Base-by-base conservation (phyloP, 2,888 invertebrate species). In the Eupithecia vulgata region DNA sequence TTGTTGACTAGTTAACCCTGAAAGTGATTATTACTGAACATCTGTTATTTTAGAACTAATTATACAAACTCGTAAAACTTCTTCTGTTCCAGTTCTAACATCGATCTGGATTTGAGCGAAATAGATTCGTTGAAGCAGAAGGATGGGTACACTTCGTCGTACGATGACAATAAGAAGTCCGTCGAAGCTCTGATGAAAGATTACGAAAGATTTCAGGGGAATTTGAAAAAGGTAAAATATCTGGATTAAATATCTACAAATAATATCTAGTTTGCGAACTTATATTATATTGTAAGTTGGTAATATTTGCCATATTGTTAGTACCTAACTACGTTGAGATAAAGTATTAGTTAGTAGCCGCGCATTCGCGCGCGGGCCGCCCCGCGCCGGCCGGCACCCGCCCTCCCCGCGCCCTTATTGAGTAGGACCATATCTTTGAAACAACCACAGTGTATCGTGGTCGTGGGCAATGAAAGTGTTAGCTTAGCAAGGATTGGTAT, bases 151-250 rank as follows among this genome's bases (percentile, higher is more conserved):
- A 84, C 87, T 0, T 85, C 89, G 0, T 80, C 84, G 0, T 90
- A 91, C 74, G 95, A 95, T 80, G 95, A 95, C 75, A 92, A 93
- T 74, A 94, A 95, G 76, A 92, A 95, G 79, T 90, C 95, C 0
- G 84, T 91, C 17, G 94, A 94, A 64, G 88, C 85, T 35, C 82
- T 94, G 62, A 90, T 85, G 72, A 93, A 92, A 73, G 92, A 91
- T 72, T 95, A 95, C 81, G 95, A 95, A 75, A 96, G 96, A 70
- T 95, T 96, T 68, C 95, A 96, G 75, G 94, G 95, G 13, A 95
- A 95, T 79, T 89, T 97, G 73, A 95, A 95, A 79, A 95, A 95
- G 86, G 96, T 72, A 67, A 10, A 35, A 12, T 59, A 17, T 42
- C 42, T 59, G 59, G 13, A 59, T 59, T 15, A 59, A 1, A 10